Conservation (phyloP, 2,888 invertebrate species). For the Pardosa pseudoannulata region DNA sequence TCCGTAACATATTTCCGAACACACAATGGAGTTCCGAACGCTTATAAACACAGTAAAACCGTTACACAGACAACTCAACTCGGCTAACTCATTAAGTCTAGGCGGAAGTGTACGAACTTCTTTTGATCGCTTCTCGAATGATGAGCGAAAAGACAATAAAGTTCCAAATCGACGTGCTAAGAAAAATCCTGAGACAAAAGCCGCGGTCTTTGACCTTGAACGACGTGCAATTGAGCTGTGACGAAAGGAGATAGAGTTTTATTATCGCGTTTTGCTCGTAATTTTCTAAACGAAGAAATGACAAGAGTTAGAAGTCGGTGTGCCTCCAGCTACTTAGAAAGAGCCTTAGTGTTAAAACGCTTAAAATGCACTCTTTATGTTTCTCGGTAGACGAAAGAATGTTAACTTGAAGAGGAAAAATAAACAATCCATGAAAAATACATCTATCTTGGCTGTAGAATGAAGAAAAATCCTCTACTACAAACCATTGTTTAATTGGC, state of each 20-base stretch:
- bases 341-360: too few species aligned
- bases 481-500: too few species aligned
- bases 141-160: conserved; percentile 4
- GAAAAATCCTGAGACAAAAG: conserved; percentile 25
- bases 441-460: too few species aligned
- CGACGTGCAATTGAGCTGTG: conserved; percentile 37
- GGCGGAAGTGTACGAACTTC: conserved; percentile 8
- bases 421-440: too few species aligned
- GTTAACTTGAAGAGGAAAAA: too few species aligned
- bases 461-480: too few species aligned
- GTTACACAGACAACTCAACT: conserved; percentile 5
- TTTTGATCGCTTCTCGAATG: background rate
- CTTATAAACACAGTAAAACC: background rate
- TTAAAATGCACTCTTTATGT: too few species aligned
- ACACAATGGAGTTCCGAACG: too few species aligned
- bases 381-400: too few species aligned
- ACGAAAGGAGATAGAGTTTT: background rate
- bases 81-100: background rate
- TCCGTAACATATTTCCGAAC: too few species aligned
- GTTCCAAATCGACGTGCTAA: background rate
- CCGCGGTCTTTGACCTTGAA: conserved; percentile 42
- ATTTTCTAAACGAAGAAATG: background rate
- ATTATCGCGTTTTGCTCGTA: background rate
- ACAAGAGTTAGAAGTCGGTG: background rate
- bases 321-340: too few species aligned